Base-by-base conservation (phyloP, 1,140 invertebrate genomes). In the Papilio polytes region DNA sequence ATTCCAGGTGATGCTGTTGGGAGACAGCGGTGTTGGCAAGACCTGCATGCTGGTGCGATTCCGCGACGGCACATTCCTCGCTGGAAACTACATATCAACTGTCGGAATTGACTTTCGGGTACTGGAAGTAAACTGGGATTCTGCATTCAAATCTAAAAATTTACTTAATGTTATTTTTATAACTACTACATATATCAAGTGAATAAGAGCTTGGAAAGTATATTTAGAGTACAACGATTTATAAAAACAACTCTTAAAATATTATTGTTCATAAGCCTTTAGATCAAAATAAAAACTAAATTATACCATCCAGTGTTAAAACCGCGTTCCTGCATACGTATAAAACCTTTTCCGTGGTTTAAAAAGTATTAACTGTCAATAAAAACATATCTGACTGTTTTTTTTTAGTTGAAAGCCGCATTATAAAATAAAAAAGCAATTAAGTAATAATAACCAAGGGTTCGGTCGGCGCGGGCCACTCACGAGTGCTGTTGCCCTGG, bases 21-120 rank as follows among this genome's bases (percentile, higher is more conserved):
- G 98, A 26, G 98, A 98, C 95, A 98, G 98, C 81, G 98, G 98
- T 80, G 98, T 98, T 56, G 98, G 98, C 74, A 98, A 98, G 95
- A 98, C 98, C 26, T 98, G 98, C 91, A 96, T 98, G 59, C 96
- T 98, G 82, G 97, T 98, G 66, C 96, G 97, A 88, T 98, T 98
- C 95, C 97, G 97, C 88, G 98, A 98, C 91, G 97, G 97, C 83
- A 96, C 96, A 80, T 99, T 98, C 95, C 96, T 98, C 73, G 97
- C 97, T 84, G 98, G 98, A 90, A 98, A 98, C 95, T 99, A 98
- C 96, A 98, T 99, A 94, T 98, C 98, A 81, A 99, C 98, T 22
- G 98, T 99, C 88, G 98, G 98, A 92, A 98, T 99, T 93, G 98
- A 99, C 96, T 99, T 98, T 96, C 97, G 98, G 97, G 98, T 99